phyloP scores from a whole-genome alignment of 30 jellyfish, hydroid and myxozoan genomes.

The Cassiopea andromeda region DNA sequence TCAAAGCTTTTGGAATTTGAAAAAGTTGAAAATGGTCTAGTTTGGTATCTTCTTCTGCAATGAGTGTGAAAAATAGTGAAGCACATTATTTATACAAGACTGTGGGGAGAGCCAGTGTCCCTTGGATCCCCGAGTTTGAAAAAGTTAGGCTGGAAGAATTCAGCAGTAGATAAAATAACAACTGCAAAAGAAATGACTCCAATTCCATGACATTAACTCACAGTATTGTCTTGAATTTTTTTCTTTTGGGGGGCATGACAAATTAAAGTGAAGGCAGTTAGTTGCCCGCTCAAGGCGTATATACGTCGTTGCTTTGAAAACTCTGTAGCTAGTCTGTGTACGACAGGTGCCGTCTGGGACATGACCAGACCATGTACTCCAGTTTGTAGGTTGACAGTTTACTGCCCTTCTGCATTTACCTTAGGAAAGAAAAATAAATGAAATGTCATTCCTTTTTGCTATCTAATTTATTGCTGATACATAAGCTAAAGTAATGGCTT shows the following conservation, averaged over 20 bases:
- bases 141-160: no score
- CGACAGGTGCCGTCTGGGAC: constrained; percentile 74
- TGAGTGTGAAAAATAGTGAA: no score
- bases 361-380: constrained; percentile 91
- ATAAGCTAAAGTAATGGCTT: no score
- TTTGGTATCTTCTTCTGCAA: no score
- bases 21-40: no score
- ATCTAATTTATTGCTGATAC: background rate
- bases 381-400: constrained; percentile 62
- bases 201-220: background rate
- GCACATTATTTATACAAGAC: no score
- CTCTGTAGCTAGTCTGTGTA: constrained; percentile 74
- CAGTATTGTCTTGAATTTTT: background rate
- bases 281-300: background rate
- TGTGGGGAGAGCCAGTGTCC: no score
- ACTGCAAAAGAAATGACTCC: no score
- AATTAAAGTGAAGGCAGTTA: background rate
- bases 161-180: no score
- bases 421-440: background rate
- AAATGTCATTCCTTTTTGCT: background rate
- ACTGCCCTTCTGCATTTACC: constrained; percentile 91
- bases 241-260: background rate
- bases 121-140: no score
- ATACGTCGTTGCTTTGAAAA: constrained; percentile 68
- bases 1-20: no score